phyloP scores from a whole-genome alignment of 2,797 vertebrate species.

The Adrianichthys oophorus region DNA sequence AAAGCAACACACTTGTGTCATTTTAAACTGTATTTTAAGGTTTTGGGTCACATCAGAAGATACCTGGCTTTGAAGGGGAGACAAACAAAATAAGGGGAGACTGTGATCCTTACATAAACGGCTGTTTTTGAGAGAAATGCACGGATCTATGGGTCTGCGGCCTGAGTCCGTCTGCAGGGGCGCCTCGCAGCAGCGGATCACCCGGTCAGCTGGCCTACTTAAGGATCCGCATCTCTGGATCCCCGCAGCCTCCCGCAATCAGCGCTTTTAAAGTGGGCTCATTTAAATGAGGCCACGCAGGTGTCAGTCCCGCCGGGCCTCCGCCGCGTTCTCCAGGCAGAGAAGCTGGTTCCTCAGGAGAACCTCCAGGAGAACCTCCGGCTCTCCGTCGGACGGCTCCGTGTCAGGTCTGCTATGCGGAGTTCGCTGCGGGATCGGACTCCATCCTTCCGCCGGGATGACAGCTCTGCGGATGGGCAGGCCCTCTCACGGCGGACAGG shows the following conservation, averaged over 20 bases:
- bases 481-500: slow-evolving; percentile 63
- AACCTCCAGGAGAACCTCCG: no score
- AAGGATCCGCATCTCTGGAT: slow-evolving; percentile 30
- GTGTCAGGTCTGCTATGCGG: slow-evolving; percentile 18
- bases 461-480: slow-evolving; percentile 60
- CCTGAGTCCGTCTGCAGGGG: slow-evolving; percentile 33
- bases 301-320: no score
- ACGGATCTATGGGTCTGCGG: background rate
- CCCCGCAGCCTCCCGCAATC: background rate
- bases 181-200: slow-evolving; percentile 39
- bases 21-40: no score
- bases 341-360: no score
- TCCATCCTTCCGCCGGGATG: slow-evolving; percentile 34
- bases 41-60: no score
- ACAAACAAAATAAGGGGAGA: no score
- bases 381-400: no score
- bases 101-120: no score
- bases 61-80: no score
- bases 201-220: slow-evolving; percentile 65
- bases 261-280: slow-evolving; percentile 5
- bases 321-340: no score
- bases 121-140: no score
- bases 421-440: slow-evolving; percentile 15
- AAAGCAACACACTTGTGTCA: no score
- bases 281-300: background rate